Percentiles rank a stretch among this genome's conserved stretches.
These are phyloP conservation scores for Archivesica marissinica DNA, from an alignment of 1,140 invertebrate genomes.

Conservation along the genomic window DNA sequence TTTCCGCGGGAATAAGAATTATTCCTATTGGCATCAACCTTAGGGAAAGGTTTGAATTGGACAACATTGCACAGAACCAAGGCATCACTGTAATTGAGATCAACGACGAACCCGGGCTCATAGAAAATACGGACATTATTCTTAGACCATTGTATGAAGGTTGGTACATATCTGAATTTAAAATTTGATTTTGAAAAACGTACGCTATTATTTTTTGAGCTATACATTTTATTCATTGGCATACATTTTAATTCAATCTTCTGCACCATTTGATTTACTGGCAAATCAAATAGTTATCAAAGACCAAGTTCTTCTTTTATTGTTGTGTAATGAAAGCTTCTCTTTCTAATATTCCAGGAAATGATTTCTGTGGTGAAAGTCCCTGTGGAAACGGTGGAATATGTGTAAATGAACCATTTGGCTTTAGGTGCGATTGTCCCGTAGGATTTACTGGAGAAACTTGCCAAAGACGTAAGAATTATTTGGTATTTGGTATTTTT, in stretches of 20 bases:
- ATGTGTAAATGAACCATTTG: constrained; percentile 87
- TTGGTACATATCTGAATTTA: constrained; percentile 58
- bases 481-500: neutral
- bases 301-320: too few species aligned
- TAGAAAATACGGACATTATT: constrained; percentile 71
- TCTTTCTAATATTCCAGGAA: constrained; percentile 56
- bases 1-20: constrained; percentile 73
- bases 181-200: too few species aligned
- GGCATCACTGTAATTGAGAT: constrained; percentile 72
- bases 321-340: too few species aligned
- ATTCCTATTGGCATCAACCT: constrained; percentile 75
- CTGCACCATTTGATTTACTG: too few species aligned
- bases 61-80: constrained; percentile 75
- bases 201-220: too few species aligned
- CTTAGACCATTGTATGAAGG: constrained; percentile 72
- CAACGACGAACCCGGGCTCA: constrained; percentile 61
- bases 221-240: too few species aligned
- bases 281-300: too few species aligned
- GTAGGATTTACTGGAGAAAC: constrained; percentile 96
- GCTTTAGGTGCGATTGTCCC: constrained; percentile 88
- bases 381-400: constrained; percentile 97
- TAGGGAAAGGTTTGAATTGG: constrained; percentile 72
- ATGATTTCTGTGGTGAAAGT: constrained; percentile 67
- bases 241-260: too few species aligned
- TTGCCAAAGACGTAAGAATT: constrained; percentile 89